A percentile compares a stretch with the other conserved stretches of the same genome.
Conservation (phyloP, 2,888 invertebrate genomes). For the Tromatobia lineatoria region DNA sequence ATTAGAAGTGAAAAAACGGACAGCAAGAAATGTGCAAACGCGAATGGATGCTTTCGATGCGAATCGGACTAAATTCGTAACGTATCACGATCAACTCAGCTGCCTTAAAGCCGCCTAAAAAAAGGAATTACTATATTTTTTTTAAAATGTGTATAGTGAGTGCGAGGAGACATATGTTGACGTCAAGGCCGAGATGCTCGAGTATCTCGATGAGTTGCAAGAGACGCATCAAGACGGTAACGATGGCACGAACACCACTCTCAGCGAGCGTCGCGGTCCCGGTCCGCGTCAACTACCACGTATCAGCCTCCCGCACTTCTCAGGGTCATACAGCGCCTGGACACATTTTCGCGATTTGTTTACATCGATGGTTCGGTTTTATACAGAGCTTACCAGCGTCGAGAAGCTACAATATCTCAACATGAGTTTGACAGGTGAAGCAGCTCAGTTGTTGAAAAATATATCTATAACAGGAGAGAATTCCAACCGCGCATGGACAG, state of each 20-base stretch:
- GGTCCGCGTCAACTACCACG: conserved; percentile 12
- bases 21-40: neutral
- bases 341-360: conserved; percentile 47
- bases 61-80: neutral
- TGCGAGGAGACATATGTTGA: neutral
- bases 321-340: conserved; percentile 33
- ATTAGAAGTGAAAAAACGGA: too few species aligned
- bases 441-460: conserved; percentile 44
- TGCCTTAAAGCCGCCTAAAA: neutral
- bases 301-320: conserved; percentile 42
- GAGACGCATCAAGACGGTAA: neutral
- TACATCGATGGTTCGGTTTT: conserved; percentile 25
- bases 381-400: conserved; percentile 32
- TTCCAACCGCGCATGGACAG: conserved; percentile 44
- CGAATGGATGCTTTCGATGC: neutral
- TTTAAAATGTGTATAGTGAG: neutral
- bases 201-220: neutral
- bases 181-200: neutral
- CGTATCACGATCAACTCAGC: neutral
- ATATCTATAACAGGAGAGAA: conserved; percentile 40
- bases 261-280: neutral
- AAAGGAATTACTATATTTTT: neutral
- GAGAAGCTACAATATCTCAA: conserved; percentile 60
- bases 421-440: conserved; percentile 49
- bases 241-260: neutral